Evolutionary conservation across 2,113 vertebrate species (phyloP), one percentile per base, ranked within the genome.

Genomic region (Macroglossus sobrinus): DNA sequence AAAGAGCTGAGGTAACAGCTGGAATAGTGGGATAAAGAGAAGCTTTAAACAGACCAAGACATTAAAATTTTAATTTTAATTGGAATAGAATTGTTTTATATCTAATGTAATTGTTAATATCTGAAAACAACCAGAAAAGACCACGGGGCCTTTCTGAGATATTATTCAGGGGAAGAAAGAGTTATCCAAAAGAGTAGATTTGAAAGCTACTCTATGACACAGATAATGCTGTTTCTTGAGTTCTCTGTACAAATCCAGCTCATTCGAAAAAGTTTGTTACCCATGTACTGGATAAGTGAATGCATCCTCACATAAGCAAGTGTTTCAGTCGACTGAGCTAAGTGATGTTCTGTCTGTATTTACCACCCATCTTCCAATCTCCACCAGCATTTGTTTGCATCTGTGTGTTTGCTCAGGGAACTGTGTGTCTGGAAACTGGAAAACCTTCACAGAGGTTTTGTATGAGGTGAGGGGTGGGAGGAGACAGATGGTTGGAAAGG

Each of bases 311-410:
- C 28, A 35, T 10, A 50, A 75, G 50, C 15, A 35, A 45, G 24
- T 22, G 22, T 76, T 69, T 61, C 9, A 9, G 24, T 43, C 40
- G 47, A 15, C 11, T 14, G 15, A 61, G 14, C 11, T 21, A 24
- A 13, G 19, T 35, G 28, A 0, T 4, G 6, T 30, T 16, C 47
- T 84, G 14, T 30, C 53, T 79, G 7, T 35, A 2, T 5, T 45
- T 28, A 28, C 22, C 0, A 0, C n/a, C 15, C 22, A n/a, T 47
- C 22, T 75, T 24, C 4, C 14, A 40, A 0, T 66, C 15, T 15
- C 50, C 40, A 57, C 40, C 26, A 0, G 6, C 22, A 1, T 81
- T 78, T 81, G 28, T 68, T n/a, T 78, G 16, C 5, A 4, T 35
- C 35, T 55, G 4, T 26, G 22, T 43, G n/a, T 74, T 79, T 94